These are phyloP conservation scores for Centropristis striata DNA, from an alignment of 2,113 vertebrate genomes.

Conservation along the genomic window DNA sequence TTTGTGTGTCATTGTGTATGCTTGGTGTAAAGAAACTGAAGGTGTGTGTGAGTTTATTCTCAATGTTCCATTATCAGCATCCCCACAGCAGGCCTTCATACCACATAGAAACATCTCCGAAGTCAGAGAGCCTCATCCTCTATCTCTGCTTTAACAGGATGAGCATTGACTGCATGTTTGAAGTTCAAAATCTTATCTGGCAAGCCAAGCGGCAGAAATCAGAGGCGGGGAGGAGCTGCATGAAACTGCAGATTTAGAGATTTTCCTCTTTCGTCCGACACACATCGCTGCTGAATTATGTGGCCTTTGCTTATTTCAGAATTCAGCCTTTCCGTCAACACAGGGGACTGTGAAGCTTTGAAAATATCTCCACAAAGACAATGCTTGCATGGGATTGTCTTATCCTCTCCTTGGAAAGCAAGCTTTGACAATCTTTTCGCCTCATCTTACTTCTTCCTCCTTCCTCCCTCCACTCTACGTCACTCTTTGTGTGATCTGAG, in stretches of 20 bases:
- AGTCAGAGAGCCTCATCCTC: constrained; percentile 35
- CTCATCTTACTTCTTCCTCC: constrained; percentile 34
- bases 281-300: constrained; percentile 62
- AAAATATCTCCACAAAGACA: constrained; percentile 59
- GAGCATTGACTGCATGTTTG: constrained; percentile 69
- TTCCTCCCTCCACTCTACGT: neutral
- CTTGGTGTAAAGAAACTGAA: constrained; percentile 13
- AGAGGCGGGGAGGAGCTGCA: constrained; percentile 65
- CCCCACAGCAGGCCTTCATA: constrained; percentile 26
- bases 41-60: neutral
- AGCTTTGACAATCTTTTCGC: constrained; percentile 62
- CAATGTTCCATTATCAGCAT: constrained; percentile 37
- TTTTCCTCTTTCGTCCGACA: constrained; percentile 49
- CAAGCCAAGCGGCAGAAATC: constrained; percentile 70
- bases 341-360: constrained; percentile 28
- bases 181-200: constrained; percentile 77
- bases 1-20: constrained; percentile 2
- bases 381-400: constrained; percentile 45
- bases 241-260: constrained; percentile 72
- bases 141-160: constrained; percentile 65
- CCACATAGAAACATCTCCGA: constrained; percentile 35
- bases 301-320: constrained; percentile 45
- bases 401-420: constrained; percentile 55
- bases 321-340: constrained; percentile 57
- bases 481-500: constrained; percentile 47